phyloP scores from a whole-genome alignment of 2,113 vertebrate species.

The Cavia aperea region DNA sequence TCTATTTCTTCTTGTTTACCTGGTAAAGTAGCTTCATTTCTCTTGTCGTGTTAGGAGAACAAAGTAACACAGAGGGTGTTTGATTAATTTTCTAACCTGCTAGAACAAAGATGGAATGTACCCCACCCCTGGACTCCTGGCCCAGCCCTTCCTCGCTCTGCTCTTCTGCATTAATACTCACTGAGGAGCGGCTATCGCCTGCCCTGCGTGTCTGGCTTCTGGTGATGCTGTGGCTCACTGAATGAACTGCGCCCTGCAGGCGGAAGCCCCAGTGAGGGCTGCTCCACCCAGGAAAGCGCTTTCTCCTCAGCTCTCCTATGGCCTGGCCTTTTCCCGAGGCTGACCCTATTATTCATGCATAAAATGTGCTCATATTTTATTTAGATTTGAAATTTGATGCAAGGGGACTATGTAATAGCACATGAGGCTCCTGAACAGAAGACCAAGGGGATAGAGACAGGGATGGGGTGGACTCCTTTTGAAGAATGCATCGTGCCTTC shows the following conservation, averaged over 20 bases:
- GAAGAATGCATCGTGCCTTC: background rate
- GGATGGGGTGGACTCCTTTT: background rate
- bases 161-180: background rate
- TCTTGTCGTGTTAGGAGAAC: background rate
- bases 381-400: slow-evolving; percentile 41
- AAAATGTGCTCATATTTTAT: slow-evolving; percentile 54
- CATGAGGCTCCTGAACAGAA: background rate
- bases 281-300: background rate
- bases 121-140: accelerated
- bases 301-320: background rate
- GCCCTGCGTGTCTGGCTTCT: background rate
- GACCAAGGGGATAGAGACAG: background rate
- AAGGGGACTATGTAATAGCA: background rate
- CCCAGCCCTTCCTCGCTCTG: background rate
- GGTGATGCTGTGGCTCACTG: background rate
- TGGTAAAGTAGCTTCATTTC: background rate
- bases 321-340: background rate
- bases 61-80: background rate
- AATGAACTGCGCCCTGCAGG: background rate
- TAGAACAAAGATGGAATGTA: background rate
- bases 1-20: background rate
- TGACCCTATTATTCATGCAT: background rate
- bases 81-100: background rate
- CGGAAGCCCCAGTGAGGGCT: background rate
- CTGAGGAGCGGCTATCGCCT: background rate